These are phyloP conservation scores for Astreopora myriophthalma DNA, from an alignment of 64 coral and sea anemone species.

Conservation along the genomic window DNA sequence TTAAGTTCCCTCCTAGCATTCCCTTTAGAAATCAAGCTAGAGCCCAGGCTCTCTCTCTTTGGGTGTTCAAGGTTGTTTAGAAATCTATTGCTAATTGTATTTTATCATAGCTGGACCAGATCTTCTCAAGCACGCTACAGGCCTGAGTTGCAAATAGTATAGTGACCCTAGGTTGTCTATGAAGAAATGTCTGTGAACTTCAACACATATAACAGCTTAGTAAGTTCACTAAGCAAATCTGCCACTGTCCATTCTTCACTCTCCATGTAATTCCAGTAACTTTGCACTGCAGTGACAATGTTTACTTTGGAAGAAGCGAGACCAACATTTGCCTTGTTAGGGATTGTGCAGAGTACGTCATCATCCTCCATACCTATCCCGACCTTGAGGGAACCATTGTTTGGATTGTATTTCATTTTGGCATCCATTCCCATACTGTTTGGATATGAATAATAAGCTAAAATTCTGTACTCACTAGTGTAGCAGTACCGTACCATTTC, in stretches of 20 bases:
- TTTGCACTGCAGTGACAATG: constrained; percentile 25
- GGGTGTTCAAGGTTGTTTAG: too few relatives aligned
- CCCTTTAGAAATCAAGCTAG: too few relatives aligned
- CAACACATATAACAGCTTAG: constrained; percentile 32
- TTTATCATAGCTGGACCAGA: too few relatives aligned
- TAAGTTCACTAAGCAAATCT: constrained; percentile 28
- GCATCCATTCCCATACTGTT: neutral
- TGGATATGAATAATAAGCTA: constrained; percentile 15
- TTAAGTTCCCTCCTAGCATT: too few relatives aligned
- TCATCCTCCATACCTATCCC: constrained; percentile 13
- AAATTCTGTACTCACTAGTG: neutral
- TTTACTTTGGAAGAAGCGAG: constrained; percentile 7
- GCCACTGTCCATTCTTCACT: constrained; percentile 54
- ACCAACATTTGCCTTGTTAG: constrained; percentile 14
- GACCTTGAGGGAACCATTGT: neutral
- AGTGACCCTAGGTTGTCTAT: too few relatives aligned
- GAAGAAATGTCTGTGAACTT: constrained; percentile 35
- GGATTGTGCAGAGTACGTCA: constrained; percentile 48
- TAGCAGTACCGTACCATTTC: constrained; percentile 28
- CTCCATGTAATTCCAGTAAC: constrained; percentile 45
- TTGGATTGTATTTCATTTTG: constrained; percentile 20
- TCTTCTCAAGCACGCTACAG: too few relatives aligned
- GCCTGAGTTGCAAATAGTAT: too few relatives aligned
- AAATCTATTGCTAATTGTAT: too few relatives aligned
- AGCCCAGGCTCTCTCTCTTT: too few relatives aligned